A percentile compares a stretch with the other conserved stretches of the same genome.
Conservation (phyloP, 92 coral and sea anemone species). For the Zoanthus gigantus region DNA sequence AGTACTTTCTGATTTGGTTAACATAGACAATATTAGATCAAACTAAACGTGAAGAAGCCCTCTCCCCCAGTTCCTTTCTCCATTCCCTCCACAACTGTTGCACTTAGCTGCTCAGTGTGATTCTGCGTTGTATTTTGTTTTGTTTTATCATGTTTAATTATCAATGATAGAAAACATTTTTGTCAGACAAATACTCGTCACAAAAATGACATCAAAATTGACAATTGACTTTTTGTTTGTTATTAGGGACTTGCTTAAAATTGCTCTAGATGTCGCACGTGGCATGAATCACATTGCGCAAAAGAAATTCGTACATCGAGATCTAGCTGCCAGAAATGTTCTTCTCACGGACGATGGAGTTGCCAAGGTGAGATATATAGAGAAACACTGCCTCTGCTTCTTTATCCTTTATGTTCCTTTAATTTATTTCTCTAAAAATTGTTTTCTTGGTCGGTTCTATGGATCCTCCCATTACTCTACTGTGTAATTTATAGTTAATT, state of each 20-base stretch:
- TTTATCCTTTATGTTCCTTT: background rate
- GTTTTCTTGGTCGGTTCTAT: background rate
- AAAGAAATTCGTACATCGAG: conserved; percentile 87
- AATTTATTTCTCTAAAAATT: too few relatives aligned
- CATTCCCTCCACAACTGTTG: too few relatives aligned
- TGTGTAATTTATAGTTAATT: too few relatives aligned
- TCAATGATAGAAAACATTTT: background rate
- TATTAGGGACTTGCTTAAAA: conserved; percentile 72
- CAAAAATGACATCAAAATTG: background rate
- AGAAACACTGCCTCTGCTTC: background rate
- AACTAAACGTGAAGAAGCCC: too few relatives aligned
- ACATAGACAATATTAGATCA: too few relatives aligned
- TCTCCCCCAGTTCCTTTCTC: too few relatives aligned
- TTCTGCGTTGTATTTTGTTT: too few relatives aligned
- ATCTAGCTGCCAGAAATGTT: conserved; percentile 87
- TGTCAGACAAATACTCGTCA: too few relatives aligned
- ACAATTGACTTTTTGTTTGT: background rate
- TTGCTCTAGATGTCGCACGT: conserved; percentile 78
- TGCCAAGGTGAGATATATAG: conserved; percentile 60
- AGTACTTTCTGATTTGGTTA: too few relatives aligned
- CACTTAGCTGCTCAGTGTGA: too few relatives aligned
- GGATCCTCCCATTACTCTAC: background rate
- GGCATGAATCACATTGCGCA: conserved; percentile 86
- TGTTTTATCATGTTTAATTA: background rate
- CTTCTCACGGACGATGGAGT: conserved; percentile 73